A percentile compares a stretch with the other conserved stretches of the same genome.
Evolutionary conservation across 2,797 vertebrate genomes (phyloP).

Genomic region (Chelidonichthys spinosus): DNA sequence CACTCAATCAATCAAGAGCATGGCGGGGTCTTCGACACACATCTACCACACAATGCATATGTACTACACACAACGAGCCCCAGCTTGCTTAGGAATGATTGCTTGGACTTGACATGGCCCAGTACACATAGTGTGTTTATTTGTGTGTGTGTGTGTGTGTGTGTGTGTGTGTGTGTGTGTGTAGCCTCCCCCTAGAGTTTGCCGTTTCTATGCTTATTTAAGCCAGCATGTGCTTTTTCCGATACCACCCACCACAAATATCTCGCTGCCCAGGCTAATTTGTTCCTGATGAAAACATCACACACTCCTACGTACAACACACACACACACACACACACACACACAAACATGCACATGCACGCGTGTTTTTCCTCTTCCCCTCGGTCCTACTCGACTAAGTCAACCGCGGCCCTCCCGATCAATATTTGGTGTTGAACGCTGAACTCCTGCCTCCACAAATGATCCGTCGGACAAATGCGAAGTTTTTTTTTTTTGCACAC

Average conservation of each 20-base stretch:
- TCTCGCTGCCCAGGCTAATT: constrained; percentile 53
- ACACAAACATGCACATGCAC: constrained; percentile 18
- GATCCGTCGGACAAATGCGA: constrained; percentile 26
- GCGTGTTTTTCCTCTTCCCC: background rate
- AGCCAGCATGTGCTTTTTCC: constrained; percentile 63
- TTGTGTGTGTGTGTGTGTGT: constrained; percentile 4
- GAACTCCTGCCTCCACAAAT: constrained; percentile 16
- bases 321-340: background rate
- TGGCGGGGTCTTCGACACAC: no score
- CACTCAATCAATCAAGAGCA: no score
- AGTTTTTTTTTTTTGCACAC: background rate
- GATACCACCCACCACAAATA: constrained; percentile 57
- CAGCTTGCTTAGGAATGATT: constrained; percentile 55
- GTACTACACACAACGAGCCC: constrained; percentile 21
- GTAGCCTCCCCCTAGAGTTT: constrained; percentile 3
- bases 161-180: background rate
- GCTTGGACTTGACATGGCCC: constrained; percentile 48
- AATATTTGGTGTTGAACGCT: constrained; percentile 21
- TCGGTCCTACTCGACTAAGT: constrained; percentile 9
- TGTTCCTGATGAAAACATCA: constrained; percentile 64
- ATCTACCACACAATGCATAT: background rate
- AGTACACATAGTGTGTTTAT: constrained; percentile 45
- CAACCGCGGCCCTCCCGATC: constrained; percentile 17
- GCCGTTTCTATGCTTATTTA: constrained; percentile 38
- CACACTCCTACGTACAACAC: constrained; percentile 50